Base-by-base conservation (phyloP, 2,797 vertebrate species). In the Oreochromis mossambicus region DNA sequence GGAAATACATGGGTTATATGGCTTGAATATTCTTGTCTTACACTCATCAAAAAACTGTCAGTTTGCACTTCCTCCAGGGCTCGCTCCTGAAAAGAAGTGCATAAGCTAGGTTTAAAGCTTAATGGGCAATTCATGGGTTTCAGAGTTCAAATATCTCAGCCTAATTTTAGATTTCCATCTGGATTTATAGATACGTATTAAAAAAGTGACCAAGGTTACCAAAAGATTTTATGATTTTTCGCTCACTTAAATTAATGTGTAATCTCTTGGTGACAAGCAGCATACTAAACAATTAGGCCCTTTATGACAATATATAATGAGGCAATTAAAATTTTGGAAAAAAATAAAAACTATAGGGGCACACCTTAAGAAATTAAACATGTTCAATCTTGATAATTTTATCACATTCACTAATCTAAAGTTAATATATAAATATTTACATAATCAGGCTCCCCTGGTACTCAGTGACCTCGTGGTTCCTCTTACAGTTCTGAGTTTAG, bases 291-390 rank as follows among this genome's bases (percentile, higher is more conserved):
- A 14, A n/a, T 66, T 66, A 63, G 32, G 17, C 6, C 12, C 4
- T 36, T n/a, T 13, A n/a, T 36, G 7, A 66, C 34, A 21, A 13
- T 66, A 13, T 38, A 5, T 66, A 66, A 38, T 66, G 61, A 66
- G 11, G 61, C 61, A 66, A 66, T 14, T 38, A 5, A 66, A 21
- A 66, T 21, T 66, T 66, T 21, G 61, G 34, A n/a, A n/a, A n/a
- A n/a, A n/a, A n/a, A n/a, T n/a, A 14, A 21, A 21, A 66, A 0
- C 61, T 66, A 21, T 66, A 21, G 19, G 2, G 19, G 34, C 7
- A n/a, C 58, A 21, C n/a, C 34, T 63, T 66, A 66, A 38, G 19
- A 66, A 66, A 66, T 21, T 38, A 66, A 66, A 66, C 34, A 8
- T 66, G 19, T 14, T 38, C 5, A 66, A 66, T 1, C 38, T 66